phyloP scores from a whole-genome alignment of 2,797 vertebrate species.

The Hydrolagus colliei region DNA sequence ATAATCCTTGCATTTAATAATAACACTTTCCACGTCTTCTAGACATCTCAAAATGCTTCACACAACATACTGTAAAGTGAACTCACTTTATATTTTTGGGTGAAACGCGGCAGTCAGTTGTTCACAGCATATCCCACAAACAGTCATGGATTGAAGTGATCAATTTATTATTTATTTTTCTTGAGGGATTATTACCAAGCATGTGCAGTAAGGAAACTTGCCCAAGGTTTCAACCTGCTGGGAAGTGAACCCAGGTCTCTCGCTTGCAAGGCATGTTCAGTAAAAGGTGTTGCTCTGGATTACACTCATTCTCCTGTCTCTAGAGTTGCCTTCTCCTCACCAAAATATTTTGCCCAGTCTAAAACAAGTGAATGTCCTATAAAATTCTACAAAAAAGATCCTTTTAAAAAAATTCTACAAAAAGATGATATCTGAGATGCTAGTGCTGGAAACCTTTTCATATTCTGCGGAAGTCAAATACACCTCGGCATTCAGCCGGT shows the following conservation, averaged over 20 bases:
- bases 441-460: not conserved
- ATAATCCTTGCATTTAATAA: not conserved
- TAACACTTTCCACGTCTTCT: not conserved
- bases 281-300: not conserved
- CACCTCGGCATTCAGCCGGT: not conserved
- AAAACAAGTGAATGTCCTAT: not conserved
- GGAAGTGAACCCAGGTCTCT: too few species aligned
- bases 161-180: too few species aligned
- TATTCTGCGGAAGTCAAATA: not conserved
- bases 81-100: too few species aligned
- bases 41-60: too few species aligned
- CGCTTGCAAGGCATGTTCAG: not conserved
- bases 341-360: not conserved
- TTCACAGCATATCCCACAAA: too few species aligned
- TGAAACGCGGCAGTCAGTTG: too few species aligned
- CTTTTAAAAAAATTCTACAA: too few species aligned
- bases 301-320: not conserved
- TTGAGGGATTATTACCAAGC: too few species aligned
- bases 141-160: too few species aligned
- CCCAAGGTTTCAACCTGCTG: too few species aligned
- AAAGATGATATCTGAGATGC: not conserved
- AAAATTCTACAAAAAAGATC: slow-evolving; percentile 45
- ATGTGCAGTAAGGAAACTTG: too few species aligned
- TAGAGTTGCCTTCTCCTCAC: not conserved
- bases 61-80: too few species aligned